Conservation (phyloP, 2,113 vertebrate genomes). For the Suricata suricatta region DNA sequence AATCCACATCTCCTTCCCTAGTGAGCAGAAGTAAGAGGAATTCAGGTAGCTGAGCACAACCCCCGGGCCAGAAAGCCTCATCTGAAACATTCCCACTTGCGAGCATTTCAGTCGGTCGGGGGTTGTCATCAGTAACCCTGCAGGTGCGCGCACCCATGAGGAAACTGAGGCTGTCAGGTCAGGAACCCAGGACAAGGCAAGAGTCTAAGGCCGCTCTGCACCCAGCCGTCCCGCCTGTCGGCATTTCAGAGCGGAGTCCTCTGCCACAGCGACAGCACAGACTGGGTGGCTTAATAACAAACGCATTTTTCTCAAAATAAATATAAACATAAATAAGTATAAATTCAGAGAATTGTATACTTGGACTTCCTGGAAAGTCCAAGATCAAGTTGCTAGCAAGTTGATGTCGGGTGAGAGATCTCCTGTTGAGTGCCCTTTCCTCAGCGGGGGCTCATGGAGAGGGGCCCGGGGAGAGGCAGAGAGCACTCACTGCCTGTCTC, state of each 20-base stretch:
- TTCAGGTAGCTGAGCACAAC: not conserved
- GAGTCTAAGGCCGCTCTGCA: rapidly evolving
- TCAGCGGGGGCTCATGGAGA: rapidly evolving
- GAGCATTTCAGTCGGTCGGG: not conserved
- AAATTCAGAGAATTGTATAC: not conserved
- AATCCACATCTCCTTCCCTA: rapidly evolving
- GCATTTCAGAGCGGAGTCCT: not conserved
- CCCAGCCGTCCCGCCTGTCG: not conserved
- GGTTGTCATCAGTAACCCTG: not conserved
- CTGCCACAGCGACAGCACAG: not conserved
- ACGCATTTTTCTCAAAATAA: not conserved
- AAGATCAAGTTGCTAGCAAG: not conserved
- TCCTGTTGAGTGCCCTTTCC: not conserved
- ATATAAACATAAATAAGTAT: not conserved
- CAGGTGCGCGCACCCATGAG: too few relatives aligned
- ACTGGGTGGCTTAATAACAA: not conserved
- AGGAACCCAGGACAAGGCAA: not conserved
- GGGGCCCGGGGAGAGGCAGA: rapidly evolving
- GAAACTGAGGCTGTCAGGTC: not conserved
- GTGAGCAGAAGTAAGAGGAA: not conserved
- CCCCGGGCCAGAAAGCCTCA: not conserved
- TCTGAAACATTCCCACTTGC: too few relatives aligned
- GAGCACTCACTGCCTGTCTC: not conserved
- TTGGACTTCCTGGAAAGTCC: not conserved
- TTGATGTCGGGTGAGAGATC: not conserved